A percentile compares a stretch with the other conserved stretches of the same genome.
phyloP scores from a whole-genome alignment of 2,888 invertebrate species.

The Plebejus anna region DNA sequence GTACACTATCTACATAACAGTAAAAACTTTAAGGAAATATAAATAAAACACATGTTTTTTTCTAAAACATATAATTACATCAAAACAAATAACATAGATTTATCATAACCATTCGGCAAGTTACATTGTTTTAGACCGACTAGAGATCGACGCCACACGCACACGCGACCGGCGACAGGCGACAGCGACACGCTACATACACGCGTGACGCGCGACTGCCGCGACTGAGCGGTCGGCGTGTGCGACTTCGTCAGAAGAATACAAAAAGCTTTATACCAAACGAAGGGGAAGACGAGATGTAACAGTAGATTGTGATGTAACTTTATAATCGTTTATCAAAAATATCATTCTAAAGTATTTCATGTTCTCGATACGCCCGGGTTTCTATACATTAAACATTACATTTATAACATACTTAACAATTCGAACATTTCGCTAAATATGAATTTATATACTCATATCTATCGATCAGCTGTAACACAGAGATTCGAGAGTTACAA shows the following conservation, averaged over 20 bases:
- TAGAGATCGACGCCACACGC: conserved; percentile 59
- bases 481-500: conserved; percentile 22
- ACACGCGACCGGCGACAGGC: conserved; percentile 3
- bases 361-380: conserved; percentile 8
- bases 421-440: conserved; percentile 17
- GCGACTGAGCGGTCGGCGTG: conserved; percentile 4
- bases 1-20: too few relatives aligned
- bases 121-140: conserved; percentile 73
- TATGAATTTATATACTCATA: conserved; percentile 12
- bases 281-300: conserved; percentile 16
- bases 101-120: conserved; percentile 65
- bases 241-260: conserved; percentile 16
- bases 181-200: conserved; percentile 32
- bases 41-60: conserved; percentile 44
- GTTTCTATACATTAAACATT: conserved; percentile 19
- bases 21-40: neutral
- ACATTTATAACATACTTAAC: conserved; percentile 26
- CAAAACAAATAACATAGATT: conserved; percentile 77
- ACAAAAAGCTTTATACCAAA: conserved; percentile 17
- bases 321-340: conserved; percentile 23
- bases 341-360: conserved; percentile 20
- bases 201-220: conserved; percentile 24
- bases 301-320: conserved; percentile 19
- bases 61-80: conserved; percentile 79
- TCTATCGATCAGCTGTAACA: conserved; percentile 24